A percentile compares a stretch with the other conserved stretches of the same genome.
Conservation (phyloP, 2,888 invertebrate species). For the Morpho helenor region DNA sequence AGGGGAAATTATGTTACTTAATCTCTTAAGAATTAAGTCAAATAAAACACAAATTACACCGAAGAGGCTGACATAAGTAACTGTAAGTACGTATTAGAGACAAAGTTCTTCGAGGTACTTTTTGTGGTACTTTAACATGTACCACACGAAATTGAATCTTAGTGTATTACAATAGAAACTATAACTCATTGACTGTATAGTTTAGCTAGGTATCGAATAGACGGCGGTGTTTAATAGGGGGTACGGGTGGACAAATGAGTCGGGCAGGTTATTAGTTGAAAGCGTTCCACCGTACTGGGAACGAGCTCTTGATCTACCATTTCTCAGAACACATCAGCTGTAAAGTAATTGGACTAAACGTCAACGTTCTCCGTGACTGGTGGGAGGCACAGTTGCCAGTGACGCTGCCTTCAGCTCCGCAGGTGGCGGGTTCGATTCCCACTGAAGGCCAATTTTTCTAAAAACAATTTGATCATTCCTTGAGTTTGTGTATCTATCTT, state of each 20-base stretch:
- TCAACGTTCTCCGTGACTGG: too few species aligned
- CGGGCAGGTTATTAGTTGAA: slow-evolving; percentile 34
- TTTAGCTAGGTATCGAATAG: neutral
- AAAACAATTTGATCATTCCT: too few species aligned
- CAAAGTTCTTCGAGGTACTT: neutral
- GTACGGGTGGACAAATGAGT: slow-evolving; percentile 36
- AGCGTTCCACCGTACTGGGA: slow-evolving; percentile 22
- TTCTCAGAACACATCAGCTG: slow-evolving; percentile 31
- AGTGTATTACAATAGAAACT: neutral
- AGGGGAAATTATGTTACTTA: neutral
- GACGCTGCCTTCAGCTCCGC: too few species aligned
- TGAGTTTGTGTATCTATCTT: too few species aligned
- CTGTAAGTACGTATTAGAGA: neutral
- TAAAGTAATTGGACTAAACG: slow-evolving; percentile 7
- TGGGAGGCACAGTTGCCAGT: too few species aligned
- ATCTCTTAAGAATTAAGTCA: neutral
- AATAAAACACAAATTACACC: slow-evolving; percentile 3
- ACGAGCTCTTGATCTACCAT: slow-evolving; percentile 30
- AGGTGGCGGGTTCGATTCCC: too few species aligned
- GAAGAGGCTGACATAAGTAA: neutral
- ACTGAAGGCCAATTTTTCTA: too few species aligned
- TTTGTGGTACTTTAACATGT: neutral
- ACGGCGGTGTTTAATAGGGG: slow-evolving; percentile 26
- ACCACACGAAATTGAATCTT: neutral
- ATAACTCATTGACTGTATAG: neutral